phyloP scores from a whole-genome alignment of 2,888 invertebrate genomes.

The Lithophane semibrunnea region DNA sequence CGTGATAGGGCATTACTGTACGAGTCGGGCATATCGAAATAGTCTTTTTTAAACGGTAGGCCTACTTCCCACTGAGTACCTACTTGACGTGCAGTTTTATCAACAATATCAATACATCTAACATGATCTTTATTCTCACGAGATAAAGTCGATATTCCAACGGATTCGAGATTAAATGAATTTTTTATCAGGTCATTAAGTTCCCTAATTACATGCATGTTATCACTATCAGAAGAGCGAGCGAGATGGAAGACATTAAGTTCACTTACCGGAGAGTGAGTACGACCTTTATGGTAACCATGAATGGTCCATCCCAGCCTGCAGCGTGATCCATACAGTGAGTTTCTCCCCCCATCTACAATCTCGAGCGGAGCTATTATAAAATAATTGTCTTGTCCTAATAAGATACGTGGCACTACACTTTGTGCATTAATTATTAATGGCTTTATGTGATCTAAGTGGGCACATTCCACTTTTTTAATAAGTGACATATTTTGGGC shows the following conservation, averaged over 20 bases:
- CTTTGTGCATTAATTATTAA: no score
- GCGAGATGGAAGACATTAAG: conserved; percentile 12
- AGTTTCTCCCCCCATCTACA: neutral
- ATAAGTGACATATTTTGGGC: no score
- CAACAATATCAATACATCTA: neutral
- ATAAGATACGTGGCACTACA: neutral
- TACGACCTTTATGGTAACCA: neutral
- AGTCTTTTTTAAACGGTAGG: neutral
- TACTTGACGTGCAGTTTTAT: neutral
- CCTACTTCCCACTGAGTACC: conserved; percentile 1
- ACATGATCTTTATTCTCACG: conserved; percentile 7
- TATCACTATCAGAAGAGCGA: neutral
- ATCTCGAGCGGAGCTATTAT: conserved; percentile 1
- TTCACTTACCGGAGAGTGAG: conserved; percentile 7
- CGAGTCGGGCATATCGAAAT: neutral
- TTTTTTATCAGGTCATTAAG: conserved; percentile 4
- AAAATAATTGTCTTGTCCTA: conserved; percentile 1
- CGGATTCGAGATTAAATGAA: neutral
- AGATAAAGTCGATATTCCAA: conserved; percentile 3
- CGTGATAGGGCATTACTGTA: neutral
- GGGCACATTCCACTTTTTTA: no score
- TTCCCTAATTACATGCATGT: neutral
- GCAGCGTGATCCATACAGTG: neutral
- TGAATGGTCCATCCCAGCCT: conserved; percentile 3
- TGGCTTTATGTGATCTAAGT: no score